phyloP scores from a whole-genome alignment of 2,888 invertebrate genomes.

The Zelleria hepariella region DNA sequence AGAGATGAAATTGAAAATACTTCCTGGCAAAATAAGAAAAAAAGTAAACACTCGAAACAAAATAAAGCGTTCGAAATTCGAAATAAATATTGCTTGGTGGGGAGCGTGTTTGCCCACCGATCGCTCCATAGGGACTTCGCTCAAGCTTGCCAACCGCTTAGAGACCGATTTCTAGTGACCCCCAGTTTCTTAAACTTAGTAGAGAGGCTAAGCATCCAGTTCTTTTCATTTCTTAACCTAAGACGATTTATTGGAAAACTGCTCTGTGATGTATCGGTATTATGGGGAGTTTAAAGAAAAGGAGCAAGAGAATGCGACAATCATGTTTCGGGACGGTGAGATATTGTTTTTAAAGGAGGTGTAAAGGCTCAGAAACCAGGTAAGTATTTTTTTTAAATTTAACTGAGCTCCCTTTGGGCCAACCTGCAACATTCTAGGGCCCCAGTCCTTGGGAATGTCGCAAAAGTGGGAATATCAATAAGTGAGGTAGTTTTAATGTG shows the following conservation, averaged over 20 bases:
- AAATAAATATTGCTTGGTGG: slow-evolving; percentile 5
- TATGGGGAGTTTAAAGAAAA: not conserved
- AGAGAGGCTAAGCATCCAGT: slow-evolving; percentile 9
- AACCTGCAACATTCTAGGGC: too few species aligned
- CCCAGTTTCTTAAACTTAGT: not conserved
- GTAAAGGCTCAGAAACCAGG: too few species aligned
- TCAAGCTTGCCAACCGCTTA: slow-evolving; percentile 31
- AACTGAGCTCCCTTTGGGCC: too few species aligned
- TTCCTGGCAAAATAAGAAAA: not conserved
- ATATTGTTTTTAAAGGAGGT: not conserved
- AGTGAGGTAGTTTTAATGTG: too few species aligned
- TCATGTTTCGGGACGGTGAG: not conserved
- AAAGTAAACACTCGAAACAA: not conserved
- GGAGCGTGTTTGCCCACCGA: slow-evolving; percentile 27
- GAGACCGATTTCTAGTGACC: not conserved
- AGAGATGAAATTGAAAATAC: not conserved
- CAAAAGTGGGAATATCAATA: too few species aligned
- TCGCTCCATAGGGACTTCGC: slow-evolving; percentile 55
- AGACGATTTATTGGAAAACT: slow-evolving; percentile 10
- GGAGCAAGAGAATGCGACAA: not conserved
- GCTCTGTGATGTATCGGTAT: not conserved
- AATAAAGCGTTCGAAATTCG: not conserved
- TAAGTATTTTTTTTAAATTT: too few species aligned
- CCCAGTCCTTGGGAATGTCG: too few species aligned
- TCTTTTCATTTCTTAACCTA: slow-evolving; percentile 37